Percentiles rank a stretch among this genome's conserved stretches.
Conservation (phyloP, 2,113 vertebrate species). For the Melanerpes formicivorus region DNA sequence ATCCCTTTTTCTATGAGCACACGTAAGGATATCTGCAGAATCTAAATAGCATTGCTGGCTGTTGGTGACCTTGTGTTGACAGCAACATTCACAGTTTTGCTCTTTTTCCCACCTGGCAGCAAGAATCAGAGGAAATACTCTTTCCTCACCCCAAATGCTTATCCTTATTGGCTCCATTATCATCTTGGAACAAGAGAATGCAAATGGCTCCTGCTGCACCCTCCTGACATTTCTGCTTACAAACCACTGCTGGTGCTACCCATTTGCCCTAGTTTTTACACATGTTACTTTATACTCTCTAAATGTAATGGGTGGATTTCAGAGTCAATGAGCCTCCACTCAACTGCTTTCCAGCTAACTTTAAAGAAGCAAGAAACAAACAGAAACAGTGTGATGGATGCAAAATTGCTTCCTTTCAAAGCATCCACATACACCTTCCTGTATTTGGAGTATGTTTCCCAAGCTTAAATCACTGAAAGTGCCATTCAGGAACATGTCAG, state of each 20-base stretch:
- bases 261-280: not conserved
- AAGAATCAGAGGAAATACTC: slow-evolving; percentile 36
- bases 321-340: not conserved
- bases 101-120: slow-evolving; percentile 52
- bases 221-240: not conserved
- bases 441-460: not conserved
- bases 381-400: not conserved
- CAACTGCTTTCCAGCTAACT: not conserved
- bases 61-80: slow-evolving; percentile 43
- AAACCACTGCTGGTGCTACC: not conserved
- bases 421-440: rapidly evolving
- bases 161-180: slow-evolving; percentile 16
- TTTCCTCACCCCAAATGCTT: slow-evolving; percentile 37
- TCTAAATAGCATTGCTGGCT: slow-evolving; percentile 32
- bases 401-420: not conserved
- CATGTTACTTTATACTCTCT: not conserved
- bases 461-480: not conserved
- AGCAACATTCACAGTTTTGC: slow-evolving; percentile 54
- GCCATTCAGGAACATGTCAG: not conserved
- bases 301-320: not conserved
- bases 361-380: not conserved
- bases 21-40: not conserved
- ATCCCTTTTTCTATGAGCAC: not conserved
- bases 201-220: not conserved
- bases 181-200: not conserved